These are phyloP conservation scores for Cepaea nemoralis DNA, from an alignment of 1,140 invertebrate species.

Conservation along the genomic window DNA sequence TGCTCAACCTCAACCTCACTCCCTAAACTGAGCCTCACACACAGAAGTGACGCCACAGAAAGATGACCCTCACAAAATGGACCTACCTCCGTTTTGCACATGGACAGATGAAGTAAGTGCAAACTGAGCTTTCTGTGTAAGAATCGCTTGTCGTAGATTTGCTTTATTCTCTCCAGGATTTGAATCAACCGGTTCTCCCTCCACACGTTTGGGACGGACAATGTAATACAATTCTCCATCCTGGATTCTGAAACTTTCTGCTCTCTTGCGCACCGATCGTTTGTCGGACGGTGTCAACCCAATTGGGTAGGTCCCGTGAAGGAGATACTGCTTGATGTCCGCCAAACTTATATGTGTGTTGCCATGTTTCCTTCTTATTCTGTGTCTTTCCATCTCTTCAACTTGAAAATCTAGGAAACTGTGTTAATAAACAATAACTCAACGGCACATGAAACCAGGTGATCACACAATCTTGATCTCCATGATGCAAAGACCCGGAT, in stretches of 20 bases:
- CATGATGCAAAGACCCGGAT: constrained; percentile 37
- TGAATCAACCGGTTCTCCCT: constrained; percentile 29
- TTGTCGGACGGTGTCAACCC: constrained; percentile 36
- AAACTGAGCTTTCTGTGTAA: constrained; percentile 28
- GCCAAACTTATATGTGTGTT: constrained; percentile 35
- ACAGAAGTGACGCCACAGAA: constrained; percentile 25
- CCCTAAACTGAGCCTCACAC: constrained; percentile 13
- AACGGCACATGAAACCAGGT: constrained; percentile 28
- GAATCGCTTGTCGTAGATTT: constrained; percentile 22
- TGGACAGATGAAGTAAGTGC: not conserved
- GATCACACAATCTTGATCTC: constrained; percentile 35
- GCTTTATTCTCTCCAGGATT: constrained; percentile 27
- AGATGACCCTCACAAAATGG: constrained; percentile 22
- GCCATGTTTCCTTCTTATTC: constrained; percentile 18
- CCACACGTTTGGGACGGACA: constrained; percentile 25
- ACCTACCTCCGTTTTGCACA: constrained; percentile 34
- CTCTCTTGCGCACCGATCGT: constrained; percentile 34
- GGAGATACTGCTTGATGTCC: constrained; percentile 30
- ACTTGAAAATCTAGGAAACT: not conserved
- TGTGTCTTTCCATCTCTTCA: constrained; percentile 13
- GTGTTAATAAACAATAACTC: not conserved
- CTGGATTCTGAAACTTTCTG: constrained; percentile 36
- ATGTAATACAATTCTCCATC: constrained; percentile 36
- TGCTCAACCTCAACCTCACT: no score
- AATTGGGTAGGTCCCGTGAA: constrained; percentile 25